These are phyloP conservation scores for Typhlichthys subterraneus DNA, from an alignment of 2,797 vertebrate species.

Conservation along the genomic window DNA sequence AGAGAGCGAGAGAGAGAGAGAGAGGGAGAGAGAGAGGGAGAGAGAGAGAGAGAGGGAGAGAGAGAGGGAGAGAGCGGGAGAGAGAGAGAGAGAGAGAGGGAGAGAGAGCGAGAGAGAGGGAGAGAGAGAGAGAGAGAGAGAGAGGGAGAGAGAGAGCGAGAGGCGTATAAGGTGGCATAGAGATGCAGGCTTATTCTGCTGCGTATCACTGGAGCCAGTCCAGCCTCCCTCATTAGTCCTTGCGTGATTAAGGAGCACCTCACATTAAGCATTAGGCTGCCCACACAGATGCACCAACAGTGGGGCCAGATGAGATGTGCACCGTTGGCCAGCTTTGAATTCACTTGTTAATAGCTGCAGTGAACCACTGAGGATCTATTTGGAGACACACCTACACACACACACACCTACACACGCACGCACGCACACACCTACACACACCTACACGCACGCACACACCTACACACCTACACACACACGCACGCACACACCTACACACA, in stretches of 20 bases:
- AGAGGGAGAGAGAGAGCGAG: background rate
- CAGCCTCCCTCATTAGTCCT: constrained; percentile 60
- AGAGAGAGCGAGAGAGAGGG: background rate
- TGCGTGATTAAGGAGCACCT: constrained; percentile 71
- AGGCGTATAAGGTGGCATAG: background rate
- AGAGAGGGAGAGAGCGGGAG: background rate
- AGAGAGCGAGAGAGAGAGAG: background rate
- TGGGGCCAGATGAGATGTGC: constrained; percentile 45
- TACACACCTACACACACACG: no score
- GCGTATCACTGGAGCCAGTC: constrained; percentile 52
- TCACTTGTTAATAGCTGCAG: constrained; percentile 27
- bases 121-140: background rate
- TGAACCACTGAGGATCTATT: background rate
- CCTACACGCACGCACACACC: no score
- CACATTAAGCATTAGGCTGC: constrained; percentile 67
- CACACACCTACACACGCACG: no score
- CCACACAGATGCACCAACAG: constrained; percentile 60
- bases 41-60: no score
- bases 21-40: background rate
- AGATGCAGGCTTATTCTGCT: constrained; percentile 15
- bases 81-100: background rate
- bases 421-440: fast-evolving
- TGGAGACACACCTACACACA: background rate
- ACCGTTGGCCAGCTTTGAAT: constrained; percentile 29
- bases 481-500: no score